These are phyloP conservation scores for Acanthopleura granulata DNA, from an alignment of 2,888 invertebrate genomes.

Conservation along the genomic window DNA sequence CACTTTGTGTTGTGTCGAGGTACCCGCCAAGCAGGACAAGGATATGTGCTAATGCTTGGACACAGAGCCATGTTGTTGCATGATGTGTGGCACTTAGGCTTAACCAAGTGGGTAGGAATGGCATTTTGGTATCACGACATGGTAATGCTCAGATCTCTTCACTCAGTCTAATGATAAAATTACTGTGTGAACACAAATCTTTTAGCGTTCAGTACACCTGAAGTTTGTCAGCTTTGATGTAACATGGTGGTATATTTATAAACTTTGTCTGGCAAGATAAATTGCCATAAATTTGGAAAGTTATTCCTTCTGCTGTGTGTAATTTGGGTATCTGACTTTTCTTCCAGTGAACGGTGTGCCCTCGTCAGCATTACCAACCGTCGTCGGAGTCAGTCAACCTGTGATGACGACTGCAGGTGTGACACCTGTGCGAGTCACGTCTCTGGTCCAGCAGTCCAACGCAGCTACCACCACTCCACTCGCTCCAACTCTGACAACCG, in stretches of 20 bases:
- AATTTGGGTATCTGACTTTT: too few species aligned
- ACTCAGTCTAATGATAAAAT: not conserved
- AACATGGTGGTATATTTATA: too few species aligned
- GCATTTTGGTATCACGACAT: too few species aligned
- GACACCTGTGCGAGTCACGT: not conserved
- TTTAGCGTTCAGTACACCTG: too few species aligned
- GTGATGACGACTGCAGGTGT: not conserved
- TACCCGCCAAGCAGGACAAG: not conserved
- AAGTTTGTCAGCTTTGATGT: too few species aligned
- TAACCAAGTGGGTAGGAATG: too few species aligned
- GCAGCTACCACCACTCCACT: not conserved
- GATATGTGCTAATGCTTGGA: not conserved
- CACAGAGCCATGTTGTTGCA: not conserved
- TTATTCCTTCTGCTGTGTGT: too few species aligned
- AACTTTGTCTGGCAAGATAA: too few species aligned
- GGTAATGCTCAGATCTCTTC: too few species aligned
- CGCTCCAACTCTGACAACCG: not conserved
- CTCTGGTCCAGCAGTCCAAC: not conserved
- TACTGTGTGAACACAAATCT: not conserved
- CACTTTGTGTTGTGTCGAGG: not conserved
- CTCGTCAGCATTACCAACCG: slow-evolving; percentile 38
- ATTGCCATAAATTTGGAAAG: too few species aligned
- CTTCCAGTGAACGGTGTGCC: slow-evolving; percentile 45
- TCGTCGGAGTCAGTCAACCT: not conserved
- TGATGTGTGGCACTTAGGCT: too few species aligned